Evolutionary conservation across 1,140 invertebrate species (phyloP).

Genomic region (Cephus cinctus): DNA sequence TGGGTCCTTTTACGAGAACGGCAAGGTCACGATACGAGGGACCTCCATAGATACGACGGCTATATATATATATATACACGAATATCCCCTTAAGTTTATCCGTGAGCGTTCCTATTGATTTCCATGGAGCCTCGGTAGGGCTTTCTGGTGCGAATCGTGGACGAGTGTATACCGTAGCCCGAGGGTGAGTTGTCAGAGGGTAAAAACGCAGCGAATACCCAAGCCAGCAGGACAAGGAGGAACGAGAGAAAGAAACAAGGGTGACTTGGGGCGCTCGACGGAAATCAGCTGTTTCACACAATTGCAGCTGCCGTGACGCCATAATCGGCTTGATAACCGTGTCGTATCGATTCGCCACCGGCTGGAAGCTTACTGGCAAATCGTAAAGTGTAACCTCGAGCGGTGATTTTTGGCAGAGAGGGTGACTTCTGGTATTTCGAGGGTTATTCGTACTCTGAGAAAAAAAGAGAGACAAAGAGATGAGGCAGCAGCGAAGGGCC

Average conservation of each 20-base stretch:
- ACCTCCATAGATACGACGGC: too few relatives aligned
- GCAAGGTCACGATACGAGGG: too few relatives aligned
- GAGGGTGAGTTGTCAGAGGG: constrained; percentile 8
- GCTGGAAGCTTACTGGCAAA: neutral
- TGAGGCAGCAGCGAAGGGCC: neutral
- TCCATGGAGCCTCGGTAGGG: constrained; percentile 26
- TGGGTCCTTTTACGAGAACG: too few relatives aligned
- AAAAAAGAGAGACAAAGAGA: neutral
- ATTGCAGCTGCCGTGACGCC: constrained; percentile 16
- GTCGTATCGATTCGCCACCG: constrained; percentile 8
- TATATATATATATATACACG: too few relatives aligned
- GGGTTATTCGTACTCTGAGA: too few relatives aligned
- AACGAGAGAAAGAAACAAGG: neutral
- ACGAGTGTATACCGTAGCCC: too few relatives aligned
- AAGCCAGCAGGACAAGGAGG: too few relatives aligned
- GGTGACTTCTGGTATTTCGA: too few relatives aligned
- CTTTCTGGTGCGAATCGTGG: constrained; percentile 7
- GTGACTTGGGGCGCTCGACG: constrained; percentile 13
- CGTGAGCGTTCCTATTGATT: constrained; percentile 37
- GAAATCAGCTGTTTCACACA: constrained; percentile 34
- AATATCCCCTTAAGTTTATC: constrained; percentile 24
- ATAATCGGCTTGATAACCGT: constrained; percentile 26
- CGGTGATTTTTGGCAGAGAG: too few relatives aligned
- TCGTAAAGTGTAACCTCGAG: too few relatives aligned
- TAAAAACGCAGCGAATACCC: constrained; percentile 24